Evolutionary conservation across 2,888 invertebrate genomes (phyloP), one percentile per base, ranked within the genome.

Genomic region (Chironomus tentans): DNA sequence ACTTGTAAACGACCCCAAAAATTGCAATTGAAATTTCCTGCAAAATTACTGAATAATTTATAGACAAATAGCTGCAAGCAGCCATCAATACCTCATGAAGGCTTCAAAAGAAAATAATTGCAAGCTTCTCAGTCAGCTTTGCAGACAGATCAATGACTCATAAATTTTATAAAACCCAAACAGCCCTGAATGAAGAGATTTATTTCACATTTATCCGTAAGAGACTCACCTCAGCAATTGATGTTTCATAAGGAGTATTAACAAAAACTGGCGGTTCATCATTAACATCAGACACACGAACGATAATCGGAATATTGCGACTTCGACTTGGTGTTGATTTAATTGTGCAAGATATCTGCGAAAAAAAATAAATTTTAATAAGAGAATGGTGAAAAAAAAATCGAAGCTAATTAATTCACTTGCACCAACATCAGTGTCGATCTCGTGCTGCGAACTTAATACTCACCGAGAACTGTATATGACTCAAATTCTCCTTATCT

Each of bases 271-370:
- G 93, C 38, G 90, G 88, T 81, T 93, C 93, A 82, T 93, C 93
- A 81, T 93, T 93, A 81, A 92, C 88, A 83, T 93, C 92, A 4
- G 91, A 91, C 78, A 93, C 90, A 82, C 93, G 85, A 77, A 92
- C 92, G 80, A 93, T 92, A 78, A 93, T 89, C 47, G 93, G 92
- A 81, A 92, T 90, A 62, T 90, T 91, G 76, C 90, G 87, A 80
- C 90, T 89, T 82, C 91, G 91, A 82, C 89, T 89, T 48, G 74
- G 74, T 61, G 90, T 91, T 50, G 88, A 86, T 85, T 88, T 89
- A 79, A 92, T 88, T 78, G 90, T 90, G 82, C 93, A 93, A 77
- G 89, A 89, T 82, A 92, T 83, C 92, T 92, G 87, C 75, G 86
- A 38, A 38, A 38, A 38, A 28, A 28, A 38, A 38, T 38, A 38